These are phyloP conservation scores for Euproctis similis DNA, from an alignment of 2,888 invertebrate genomes.

Conservation along the genomic window DNA sequence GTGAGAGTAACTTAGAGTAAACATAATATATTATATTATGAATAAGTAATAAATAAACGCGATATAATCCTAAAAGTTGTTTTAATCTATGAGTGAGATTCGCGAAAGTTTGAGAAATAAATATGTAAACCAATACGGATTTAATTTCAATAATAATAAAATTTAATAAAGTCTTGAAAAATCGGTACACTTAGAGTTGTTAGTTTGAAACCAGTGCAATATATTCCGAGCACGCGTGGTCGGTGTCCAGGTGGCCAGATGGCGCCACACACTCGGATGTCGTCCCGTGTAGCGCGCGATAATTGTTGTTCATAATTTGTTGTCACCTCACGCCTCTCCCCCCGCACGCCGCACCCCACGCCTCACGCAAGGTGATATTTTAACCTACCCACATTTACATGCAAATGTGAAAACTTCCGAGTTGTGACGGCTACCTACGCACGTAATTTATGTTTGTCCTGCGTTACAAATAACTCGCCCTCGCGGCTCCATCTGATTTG, in stretches of 20 bases:
- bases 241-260: constrained; percentile 13
- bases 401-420: constrained; percentile 61
- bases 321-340: constrained; percentile 31
- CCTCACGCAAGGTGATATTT: constrained; percentile 57
- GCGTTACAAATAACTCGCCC: constrained; percentile 49
- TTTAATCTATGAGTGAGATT: too few relatives aligned
- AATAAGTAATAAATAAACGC: too few relatives aligned
- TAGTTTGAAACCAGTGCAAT: constrained; percentile 30
- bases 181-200: too few relatives aligned
- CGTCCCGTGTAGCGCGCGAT: constrained; percentile 25
- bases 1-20: too few relatives aligned
- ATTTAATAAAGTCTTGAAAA: too few relatives aligned
- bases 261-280: constrained; percentile 29
- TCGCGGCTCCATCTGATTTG: constrained; percentile 41
- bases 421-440: constrained; percentile 53
- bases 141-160: too few relatives aligned
- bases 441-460: constrained; percentile 58
- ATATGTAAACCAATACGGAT: too few relatives aligned
- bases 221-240: constrained; percentile 29
- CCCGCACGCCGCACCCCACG: too few relatives aligned
- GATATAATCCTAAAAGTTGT: too few relatives aligned
- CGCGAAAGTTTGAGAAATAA: too few relatives aligned
- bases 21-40: too few relatives aligned
- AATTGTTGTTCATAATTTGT: constrained; percentile 67
- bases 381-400: constrained; percentile 61